Base-by-base conservation (phyloP, 2,797 vertebrate genomes). In the Myiotriccus ornatus region DNA sequence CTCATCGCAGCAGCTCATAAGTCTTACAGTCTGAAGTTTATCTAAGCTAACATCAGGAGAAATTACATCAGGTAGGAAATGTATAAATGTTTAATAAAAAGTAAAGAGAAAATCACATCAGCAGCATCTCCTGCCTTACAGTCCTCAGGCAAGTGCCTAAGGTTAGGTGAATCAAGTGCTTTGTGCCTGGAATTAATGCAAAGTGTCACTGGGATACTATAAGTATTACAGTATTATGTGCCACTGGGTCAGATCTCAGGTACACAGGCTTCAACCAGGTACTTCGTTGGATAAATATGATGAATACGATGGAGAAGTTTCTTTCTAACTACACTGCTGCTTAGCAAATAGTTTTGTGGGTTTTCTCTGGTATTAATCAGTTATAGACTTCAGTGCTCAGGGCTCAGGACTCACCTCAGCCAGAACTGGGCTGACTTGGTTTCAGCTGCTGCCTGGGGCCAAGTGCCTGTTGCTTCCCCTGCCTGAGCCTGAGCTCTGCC, bases 61-160 rank as follows among this genome's bases (percentile, higher is more conserved):
- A 91, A 84, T 81, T 81, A 52, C 35, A 57, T 70, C 27, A 65
- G 9, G 25, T 69, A 69, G 35, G 14, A 77, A 62, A 21, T 74
- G 14, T 32, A 68, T 79, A 67, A 85, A 68, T 83, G 37, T 71
- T 92, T 92, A 71, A 85, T 68, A 83, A 76, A 67, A 95, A 68
- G 5, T 64, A 83, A 94, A 76, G 81, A 64, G 27, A 60, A 73
- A 68, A 86, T 47, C 30, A 46, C 27, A 92, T 39, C 13, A 63
- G 7, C 47, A 71, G 32, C 30, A 82, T 14, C 19, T 92, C 23
- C 57, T 78, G 17, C 25, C 15, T 56, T 78, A 44, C 44, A 46
- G 25, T 73, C 69, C 41, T 91, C 50, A 85, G 67, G 30, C 23
- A 85, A 78, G 9, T 50, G 67, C 12, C 57, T 70, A 67, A 70